Evolutionary conservation across 2,113 vertebrate genomes (phyloP).

Genomic region (Pholis gunnellus): DNA sequence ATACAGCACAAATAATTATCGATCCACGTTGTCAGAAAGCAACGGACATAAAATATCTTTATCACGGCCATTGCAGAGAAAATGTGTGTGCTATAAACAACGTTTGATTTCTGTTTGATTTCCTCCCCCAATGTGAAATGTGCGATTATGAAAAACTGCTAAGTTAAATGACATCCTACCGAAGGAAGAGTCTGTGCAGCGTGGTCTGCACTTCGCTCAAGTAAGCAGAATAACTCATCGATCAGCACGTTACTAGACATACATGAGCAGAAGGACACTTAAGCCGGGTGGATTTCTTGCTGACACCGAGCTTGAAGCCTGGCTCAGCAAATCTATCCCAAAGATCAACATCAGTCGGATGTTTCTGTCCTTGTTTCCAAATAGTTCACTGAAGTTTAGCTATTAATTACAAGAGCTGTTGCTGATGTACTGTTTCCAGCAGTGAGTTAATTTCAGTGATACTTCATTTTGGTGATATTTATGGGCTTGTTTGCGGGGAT

Average conservation of each 20-base stretch:
- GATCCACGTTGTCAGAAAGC: slow-evolving; percentile 19
- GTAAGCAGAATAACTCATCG: slow-evolving; percentile 46
- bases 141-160: slow-evolving; percentile 1
- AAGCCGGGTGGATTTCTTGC: slow-evolving; percentile 58
- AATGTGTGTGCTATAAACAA: slow-evolving; percentile 3
- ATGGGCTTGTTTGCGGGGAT: slow-evolving; percentile 27
- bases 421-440: slow-evolving; percentile 28
- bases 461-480: slow-evolving; percentile 48
- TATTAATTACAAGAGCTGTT: slow-evolving; percentile 48
- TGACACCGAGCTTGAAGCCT: slow-evolving; percentile 47
- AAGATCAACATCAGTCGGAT: slow-evolving; percentile 40
- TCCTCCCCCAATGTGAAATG: background rate
- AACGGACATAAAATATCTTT: slow-evolving; percentile 14
- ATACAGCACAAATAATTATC: slow-evolving; percentile 39
- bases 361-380: slow-evolving; percentile 41
- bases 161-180: background rate
- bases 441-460: slow-evolving; percentile 36
- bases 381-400: slow-evolving; percentile 43
- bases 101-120: background rate
- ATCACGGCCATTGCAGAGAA: background rate
- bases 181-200: slow-evolving; percentile 6
- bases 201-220: slow-evolving; percentile 31
- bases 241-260: slow-evolving; percentile 61
- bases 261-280: slow-evolving; percentile 56
- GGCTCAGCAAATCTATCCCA: slow-evolving; percentile 51